Base-by-base conservation (phyloP, 2,888 invertebrate species). In the Rotaria macrura region DNA sequence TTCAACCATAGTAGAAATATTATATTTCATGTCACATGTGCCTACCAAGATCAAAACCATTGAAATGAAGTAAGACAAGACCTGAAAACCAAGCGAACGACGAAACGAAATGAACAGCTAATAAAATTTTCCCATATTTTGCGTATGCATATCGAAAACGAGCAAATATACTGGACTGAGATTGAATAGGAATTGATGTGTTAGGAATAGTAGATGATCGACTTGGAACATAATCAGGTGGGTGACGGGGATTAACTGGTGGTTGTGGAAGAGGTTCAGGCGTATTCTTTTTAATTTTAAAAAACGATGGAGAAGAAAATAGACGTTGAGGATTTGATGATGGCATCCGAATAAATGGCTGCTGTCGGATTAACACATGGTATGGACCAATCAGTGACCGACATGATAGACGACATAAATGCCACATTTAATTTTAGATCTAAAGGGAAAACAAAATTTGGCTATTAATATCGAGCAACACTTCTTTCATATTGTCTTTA, bases 61-160 rank as follows among this genome's bases (percentile, higher is more conserved):
- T 79, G 43, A 79, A 79, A 79, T 79, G 79, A 79, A 79, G 40
- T 12, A 43, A 0, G 25, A 79, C 9, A 1, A 79, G 43, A 43
- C 79, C 79, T 20, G 79, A 23, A 79, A 20, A 43, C 79, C 79
- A 79, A 3, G n/a, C 43, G 1, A 9, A 79, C n/a, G 79, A 79
- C 12, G 79, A 43, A 43, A 79, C 40, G 43, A 79, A 79, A 79
- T 79, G 79, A 10, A 79, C 43, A 79, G 43, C 40, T n/a, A 79
- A n/a, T 40, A 79, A 14, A 79, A 79, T 43, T 43, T 43, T 79
- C 43, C 79, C 79, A 79, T 79, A 79, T 79, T 79, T 40, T 3
- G 43, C 43, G 25, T 79, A 79, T 40, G 79, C 79, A 43, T 79
- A 34, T 43, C 43, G 79, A 79, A 79, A 79, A n/a, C 79, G 79